Percentiles rank a stretch among this genome's conserved stretches.
These are phyloP conservation scores for Adrianichthys oophorus DNA, from an alignment of 2,797 vertebrate genomes.

Conservation along the genomic window DNA sequence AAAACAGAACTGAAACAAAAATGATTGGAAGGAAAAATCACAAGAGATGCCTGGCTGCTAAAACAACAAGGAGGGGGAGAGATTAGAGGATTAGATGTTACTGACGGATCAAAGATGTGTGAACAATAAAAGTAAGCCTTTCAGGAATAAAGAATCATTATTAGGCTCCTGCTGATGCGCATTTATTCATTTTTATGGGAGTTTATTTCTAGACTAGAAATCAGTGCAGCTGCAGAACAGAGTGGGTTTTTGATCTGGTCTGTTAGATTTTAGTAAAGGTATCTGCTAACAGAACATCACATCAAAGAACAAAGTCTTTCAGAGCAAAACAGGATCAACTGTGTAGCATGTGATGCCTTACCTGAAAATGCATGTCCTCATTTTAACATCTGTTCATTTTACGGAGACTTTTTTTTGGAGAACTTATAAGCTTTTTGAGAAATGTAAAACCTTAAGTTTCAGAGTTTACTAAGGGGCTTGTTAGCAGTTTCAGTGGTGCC, in stretches of 20 bases:
- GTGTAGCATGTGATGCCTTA: too few species aligned
- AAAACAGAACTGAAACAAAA: slow-evolving; percentile 23
- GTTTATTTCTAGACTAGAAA: slow-evolving; percentile 28
- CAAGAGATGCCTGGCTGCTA: slow-evolving; percentile 37
- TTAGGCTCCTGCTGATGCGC: slow-evolving; percentile 28
- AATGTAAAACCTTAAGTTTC: too few species aligned
- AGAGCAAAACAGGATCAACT: too few species aligned
- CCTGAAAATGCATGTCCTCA: too few species aligned
- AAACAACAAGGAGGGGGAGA: slow-evolving; percentile 33
- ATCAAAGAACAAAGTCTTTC: too few species aligned
- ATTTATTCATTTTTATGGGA: slow-evolving; percentile 23
- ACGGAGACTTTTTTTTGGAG: too few species aligned
- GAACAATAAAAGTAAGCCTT: slow-evolving; percentile 35
- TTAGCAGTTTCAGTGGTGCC: too few species aligned
- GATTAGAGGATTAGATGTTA: slow-evolving; percentile 63
- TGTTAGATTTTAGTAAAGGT: too few species aligned
- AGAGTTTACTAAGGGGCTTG: too few species aligned
- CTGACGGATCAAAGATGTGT: slow-evolving; percentile 51
- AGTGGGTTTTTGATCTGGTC: neutral
- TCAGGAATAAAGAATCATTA: slow-evolving; percentile 29
- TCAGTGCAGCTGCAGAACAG: neutral
- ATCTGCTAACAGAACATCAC: too few species aligned
- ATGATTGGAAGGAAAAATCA: slow-evolving; percentile 35
- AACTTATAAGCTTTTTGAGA: too few species aligned
- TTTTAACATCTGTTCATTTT: too few species aligned